These are phyloP conservation scores for Albula goreensis DNA, from an alignment of 2,113 vertebrate genomes.

Conservation along the genomic window DNA sequence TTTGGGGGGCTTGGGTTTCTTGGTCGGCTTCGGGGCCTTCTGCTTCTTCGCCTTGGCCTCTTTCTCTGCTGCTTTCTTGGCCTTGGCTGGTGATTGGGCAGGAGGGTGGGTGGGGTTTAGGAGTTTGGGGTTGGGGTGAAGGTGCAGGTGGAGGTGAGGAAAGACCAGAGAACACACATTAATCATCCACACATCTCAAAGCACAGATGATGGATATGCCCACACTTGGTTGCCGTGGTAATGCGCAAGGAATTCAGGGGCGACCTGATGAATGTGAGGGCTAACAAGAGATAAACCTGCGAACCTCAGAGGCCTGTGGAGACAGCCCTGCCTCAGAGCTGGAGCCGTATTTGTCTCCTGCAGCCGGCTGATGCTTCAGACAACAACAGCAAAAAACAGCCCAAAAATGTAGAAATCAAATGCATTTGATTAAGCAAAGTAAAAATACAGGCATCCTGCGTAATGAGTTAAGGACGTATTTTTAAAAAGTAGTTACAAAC, in stretches of 20 bases:
- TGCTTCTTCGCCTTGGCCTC: slow-evolving; percentile 73
- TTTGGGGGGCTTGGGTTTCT: slow-evolving; percentile 66
- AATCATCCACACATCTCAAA: background rate
- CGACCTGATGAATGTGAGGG: too few species aligned
- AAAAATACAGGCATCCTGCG: too few species aligned
- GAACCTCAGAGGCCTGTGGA: background rate
- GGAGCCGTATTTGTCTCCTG: background rate
- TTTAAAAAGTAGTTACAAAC: too few species aligned
- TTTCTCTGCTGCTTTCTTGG: slow-evolving; percentile 70
- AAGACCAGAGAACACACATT: background rate
- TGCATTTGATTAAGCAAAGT: too few species aligned
- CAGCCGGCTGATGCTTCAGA: too few species aligned
- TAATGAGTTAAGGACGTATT: too few species aligned
- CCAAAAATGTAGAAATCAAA: too few species aligned
- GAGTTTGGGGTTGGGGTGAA: background rate
- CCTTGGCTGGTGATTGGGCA: slow-evolving; percentile 55
- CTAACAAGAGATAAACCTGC: background rate
- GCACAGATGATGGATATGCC: background rate
- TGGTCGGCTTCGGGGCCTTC: slow-evolving; percentile 67
- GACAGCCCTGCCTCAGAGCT: background rate
- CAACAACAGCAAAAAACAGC: too few species aligned
- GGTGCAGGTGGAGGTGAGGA: too few species aligned
- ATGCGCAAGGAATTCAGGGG: too few species aligned
- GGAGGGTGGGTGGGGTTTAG: too few species aligned
- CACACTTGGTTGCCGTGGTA: too few species aligned